Conservation (phyloP, 2,113 vertebrate genomes). For the Ptilorrhoa leucosticta region DNA sequence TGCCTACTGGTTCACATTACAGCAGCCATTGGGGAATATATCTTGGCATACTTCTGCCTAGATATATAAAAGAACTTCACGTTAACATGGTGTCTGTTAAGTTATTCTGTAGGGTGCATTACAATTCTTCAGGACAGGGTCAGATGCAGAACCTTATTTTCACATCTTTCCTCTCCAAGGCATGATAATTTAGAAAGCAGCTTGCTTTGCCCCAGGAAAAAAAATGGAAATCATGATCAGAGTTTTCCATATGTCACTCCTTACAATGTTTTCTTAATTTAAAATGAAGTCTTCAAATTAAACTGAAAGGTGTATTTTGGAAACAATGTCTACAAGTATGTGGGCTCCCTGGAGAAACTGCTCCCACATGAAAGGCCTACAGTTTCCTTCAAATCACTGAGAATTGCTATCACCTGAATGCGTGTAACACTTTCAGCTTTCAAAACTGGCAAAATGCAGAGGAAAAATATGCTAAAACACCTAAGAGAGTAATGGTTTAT, state of each 20-base stretch:
- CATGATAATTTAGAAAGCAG: constrained; percentile 8
- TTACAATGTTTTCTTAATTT: neutral
- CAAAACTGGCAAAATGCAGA: neutral
- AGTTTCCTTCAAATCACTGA: neutral
- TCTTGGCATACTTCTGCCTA: neutral
- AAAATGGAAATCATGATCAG: neutral
- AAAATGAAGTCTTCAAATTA: neutral
- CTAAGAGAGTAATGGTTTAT: neutral
- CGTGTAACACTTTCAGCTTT: neutral
- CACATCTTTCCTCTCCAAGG: neutral
- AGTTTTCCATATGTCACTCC: neutral
- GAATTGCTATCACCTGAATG: neutral
- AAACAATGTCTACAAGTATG: neutral
- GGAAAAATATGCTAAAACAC: neutral
- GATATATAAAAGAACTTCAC: neutral
- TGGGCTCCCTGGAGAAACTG: neutral
- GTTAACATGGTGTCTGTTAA: neutral
- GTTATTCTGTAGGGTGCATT: neutral
- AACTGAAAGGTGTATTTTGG: neutral
- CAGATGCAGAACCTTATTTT: neutral
- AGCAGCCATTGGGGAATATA: neutral
- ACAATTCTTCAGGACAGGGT: neutral
- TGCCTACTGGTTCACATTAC: neutral
- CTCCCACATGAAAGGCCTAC: neutral
- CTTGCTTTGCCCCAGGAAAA: neutral